Conservation (phyloP, 1,140 invertebrate genomes). For the Drosophila sproati region DNA sequence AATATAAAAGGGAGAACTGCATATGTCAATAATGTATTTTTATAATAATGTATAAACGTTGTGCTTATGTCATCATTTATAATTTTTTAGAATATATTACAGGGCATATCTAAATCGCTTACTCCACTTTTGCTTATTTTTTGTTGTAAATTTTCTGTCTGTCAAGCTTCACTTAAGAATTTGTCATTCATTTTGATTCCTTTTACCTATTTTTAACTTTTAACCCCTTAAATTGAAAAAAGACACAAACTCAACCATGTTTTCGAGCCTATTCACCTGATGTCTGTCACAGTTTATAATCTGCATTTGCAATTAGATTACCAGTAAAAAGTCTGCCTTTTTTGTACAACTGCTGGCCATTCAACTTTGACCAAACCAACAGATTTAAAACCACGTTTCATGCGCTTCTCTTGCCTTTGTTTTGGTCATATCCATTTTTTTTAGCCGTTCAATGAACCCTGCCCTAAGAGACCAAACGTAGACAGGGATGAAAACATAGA, state of each 20-base stretch:
- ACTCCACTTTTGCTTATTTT: neutral
- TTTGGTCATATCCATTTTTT: slow-evolving; percentile 1
- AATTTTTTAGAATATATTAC: too few species aligned
- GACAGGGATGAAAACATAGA: slow-evolving; percentile 13
- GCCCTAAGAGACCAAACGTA: neutral
- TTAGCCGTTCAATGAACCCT: slow-evolving; percentile 46
- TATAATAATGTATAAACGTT: too few species aligned
- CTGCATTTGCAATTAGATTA: slow-evolving; percentile 66
- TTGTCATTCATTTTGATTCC: neutral
- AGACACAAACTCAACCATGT: neutral
- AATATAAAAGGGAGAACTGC: too few species aligned
- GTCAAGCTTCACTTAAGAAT: neutral
- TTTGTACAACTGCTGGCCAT: slow-evolving; percentile 35
- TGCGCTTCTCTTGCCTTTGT: slow-evolving; percentile 9
- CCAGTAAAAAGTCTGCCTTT: slow-evolving; percentile 32
- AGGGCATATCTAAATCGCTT: neutral
- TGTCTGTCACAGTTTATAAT: slow-evolving; percentile 14
- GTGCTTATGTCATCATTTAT: too few species aligned
- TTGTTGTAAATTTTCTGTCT: neutral
- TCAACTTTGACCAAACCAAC: slow-evolving; percentile 48
- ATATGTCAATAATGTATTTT: too few species aligned
- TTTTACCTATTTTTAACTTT: neutral
- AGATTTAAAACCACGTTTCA: slow-evolving; percentile 38
- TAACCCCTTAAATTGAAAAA: neutral
- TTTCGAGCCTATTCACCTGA: neutral